phyloP scores from a whole-genome alignment of 1,140 invertebrate species.

The Hormaphis cornu region DNA sequence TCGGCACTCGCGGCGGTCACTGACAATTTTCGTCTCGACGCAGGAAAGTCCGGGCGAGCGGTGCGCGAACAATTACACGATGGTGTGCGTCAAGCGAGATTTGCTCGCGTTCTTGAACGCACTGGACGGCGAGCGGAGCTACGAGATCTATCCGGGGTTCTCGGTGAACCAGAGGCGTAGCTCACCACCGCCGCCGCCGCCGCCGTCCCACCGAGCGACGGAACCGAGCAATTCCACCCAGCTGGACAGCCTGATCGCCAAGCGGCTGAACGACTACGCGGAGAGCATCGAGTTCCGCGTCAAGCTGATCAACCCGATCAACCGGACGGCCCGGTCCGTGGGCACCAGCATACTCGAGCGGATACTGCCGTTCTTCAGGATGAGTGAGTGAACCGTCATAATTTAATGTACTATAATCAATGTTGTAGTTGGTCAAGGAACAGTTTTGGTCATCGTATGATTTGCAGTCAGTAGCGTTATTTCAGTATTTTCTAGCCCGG shows the following conservation, averaged over 20 bases:
- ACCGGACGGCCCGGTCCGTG: conserved; percentile 4
- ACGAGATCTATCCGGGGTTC: conserved; percentile 1
- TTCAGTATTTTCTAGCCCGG: no score
- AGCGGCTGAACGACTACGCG: conserved; percentile 1
- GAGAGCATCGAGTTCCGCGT: conserved; percentile 5
- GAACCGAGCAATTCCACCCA: not conserved
- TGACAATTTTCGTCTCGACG: not conserved
- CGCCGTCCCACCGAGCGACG: not conserved
- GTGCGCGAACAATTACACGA: conserved; percentile 13
- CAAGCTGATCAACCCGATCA: not conserved
- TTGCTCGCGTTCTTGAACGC: not conserved
- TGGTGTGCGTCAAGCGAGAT: conserved; percentile 4
- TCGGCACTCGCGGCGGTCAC: no score
- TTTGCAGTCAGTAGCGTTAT: no score
- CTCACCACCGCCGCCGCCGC: not conserved
- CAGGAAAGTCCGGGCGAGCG: not conserved
- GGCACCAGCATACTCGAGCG: conserved; percentile 1
- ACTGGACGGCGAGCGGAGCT: conserved; percentile 8
- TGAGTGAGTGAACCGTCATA: conserved; percentile 10
- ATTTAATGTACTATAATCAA: no score
- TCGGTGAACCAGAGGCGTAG: not conserved
- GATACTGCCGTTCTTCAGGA: conserved; percentile 12
- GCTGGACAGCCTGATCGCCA: conserved; percentile 1
- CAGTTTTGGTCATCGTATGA: no score
- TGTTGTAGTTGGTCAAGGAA: no score